Evolutionary conservation across 2,113 vertebrate species (phyloP), one percentile per base, ranked within the genome.

Genomic region (Otus sunia): DNA sequence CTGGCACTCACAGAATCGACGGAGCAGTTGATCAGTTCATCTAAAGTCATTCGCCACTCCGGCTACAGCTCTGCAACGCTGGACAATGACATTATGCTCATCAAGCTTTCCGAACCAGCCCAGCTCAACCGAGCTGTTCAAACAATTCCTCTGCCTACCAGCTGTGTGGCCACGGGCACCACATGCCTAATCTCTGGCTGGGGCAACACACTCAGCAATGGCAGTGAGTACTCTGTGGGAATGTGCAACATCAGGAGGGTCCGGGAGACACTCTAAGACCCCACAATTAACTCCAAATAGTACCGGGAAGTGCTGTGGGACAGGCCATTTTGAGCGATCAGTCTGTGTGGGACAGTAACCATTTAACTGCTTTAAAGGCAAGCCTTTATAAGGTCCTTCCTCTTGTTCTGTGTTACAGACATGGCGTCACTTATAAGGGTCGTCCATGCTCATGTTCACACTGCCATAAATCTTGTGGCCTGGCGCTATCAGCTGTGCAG

Each of bases 171-270:
- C 8, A 0, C 91, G 2, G 98, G 98, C 49, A 98, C 98, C 81
- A 27, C 6, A 6, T 99, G 99, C 75, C 96, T 47, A 6, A 98
- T 99, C 97, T 98, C 98, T 0, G 98, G 98, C 89, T 99, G 99
- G 98, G 98, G 99, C 66, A 98, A 98, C 97, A 99, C 98, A 45
- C 94, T 98, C 96, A 98, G 97, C 97, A 92, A 12, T 17, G 97
- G 90, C 20, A 0, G 97, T 97, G 47, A 98, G 97, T 97, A 66
- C 7, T 50, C 45, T 30, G 22, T 36, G 80, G 34, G n/a, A 69
- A 64, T 2, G 36, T 3, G 22, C 6, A 47, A 60, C 29, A 14
- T 20, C 25, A 1, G 2, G 26, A 23, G 56, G 20, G 25, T 5
- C 15, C 0, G 1, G 50, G 52, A 26, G 17, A 30, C 5, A 1